Conservation (phyloP, 1,140 invertebrate species). For the Arctopsyche grandis region DNA sequence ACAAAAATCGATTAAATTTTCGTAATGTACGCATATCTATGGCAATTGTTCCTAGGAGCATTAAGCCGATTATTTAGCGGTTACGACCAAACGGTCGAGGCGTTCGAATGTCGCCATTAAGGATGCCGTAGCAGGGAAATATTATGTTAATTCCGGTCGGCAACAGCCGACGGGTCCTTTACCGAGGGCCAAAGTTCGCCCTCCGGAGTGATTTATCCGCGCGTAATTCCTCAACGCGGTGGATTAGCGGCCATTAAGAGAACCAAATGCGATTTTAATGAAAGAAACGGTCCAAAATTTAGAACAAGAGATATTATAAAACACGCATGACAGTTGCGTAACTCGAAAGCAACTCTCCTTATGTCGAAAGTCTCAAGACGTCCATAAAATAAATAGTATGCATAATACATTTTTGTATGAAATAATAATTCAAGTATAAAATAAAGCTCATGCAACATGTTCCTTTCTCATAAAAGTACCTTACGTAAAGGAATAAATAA, state of each 20-base stretch:
- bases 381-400: no score
- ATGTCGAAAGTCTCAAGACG: no score
- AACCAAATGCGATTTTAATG: conserved; percentile 25
- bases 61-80: neutral
- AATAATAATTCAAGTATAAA: no score
- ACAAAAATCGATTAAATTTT: no score
- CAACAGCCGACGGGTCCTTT: neutral
- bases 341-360: no score
- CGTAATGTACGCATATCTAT: no score
- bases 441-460: no score
- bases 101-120: neutral
- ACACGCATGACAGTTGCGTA: no score
- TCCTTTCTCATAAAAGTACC: no score
- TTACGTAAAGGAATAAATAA: no score
- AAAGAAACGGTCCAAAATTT: neutral
- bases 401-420: no score
- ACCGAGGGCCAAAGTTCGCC: neutral
- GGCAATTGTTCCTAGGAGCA: neutral
- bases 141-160: conserved; percentile 7
- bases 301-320: no score
- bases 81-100: neutral
- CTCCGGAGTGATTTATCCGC: neutral
- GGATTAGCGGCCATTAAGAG: conserved; percentile 5
- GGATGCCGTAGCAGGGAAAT: neutral
- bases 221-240: neutral